Conservation (phyloP, 1,140 invertebrate genomes). For the Mesaphorura yosii region DNA sequence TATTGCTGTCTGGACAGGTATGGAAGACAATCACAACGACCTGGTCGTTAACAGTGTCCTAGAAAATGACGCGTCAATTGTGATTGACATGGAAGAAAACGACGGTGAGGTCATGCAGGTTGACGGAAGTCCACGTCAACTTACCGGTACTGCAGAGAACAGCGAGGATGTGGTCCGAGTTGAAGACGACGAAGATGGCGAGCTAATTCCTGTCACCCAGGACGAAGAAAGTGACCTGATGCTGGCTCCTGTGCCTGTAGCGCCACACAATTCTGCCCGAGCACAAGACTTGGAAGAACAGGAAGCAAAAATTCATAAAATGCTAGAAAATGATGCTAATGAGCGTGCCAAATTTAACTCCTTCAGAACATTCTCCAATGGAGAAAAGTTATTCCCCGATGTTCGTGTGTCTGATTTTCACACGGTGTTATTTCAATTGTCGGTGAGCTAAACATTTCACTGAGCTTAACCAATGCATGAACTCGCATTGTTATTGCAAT, state of each 20-base stretch:
- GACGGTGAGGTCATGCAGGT: too few relatives aligned
- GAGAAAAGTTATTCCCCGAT: conserved; percentile 22
- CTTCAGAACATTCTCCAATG: conserved; percentile 13
- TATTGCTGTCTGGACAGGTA: too few relatives aligned
- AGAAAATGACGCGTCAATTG: too few relatives aligned
- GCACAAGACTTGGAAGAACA: neutral
- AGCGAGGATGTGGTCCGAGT: neutral
- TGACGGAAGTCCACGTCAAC: too few relatives aligned
- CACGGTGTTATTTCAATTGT: conserved; percentile 19
- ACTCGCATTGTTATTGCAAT: neutral
- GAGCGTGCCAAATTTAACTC: neutral
- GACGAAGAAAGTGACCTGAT: neutral
- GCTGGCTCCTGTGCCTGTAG: neutral
- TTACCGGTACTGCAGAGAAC: too few relatives aligned
- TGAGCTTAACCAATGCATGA: neutral
- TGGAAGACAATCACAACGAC: too few relatives aligned
- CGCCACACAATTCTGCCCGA: neutral
- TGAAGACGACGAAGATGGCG: neutral
- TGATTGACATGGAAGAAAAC: too few relatives aligned
- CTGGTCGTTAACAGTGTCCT: too few relatives aligned
- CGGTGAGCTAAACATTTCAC: conserved; percentile 10
- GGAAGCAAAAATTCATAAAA: too few relatives aligned
- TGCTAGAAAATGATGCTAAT: neutral
- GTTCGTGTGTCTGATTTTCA: conserved; percentile 20
- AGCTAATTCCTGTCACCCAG: neutral